Evolutionary conservation across 2,113 vertebrate genomes (phyloP).

Genomic region (Xenopus tropicalis): UCB_Xtro_10.0 CM004443.2:170799501-170800000

Average conservation of each 20-base stretch:
- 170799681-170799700: conserved; percentile 5
- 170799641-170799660: conserved; percentile 59
- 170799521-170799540: conserved; percentile 59
- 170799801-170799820: conserved; percentile 1
- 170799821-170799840: background rate
- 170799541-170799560: conserved; percentile 47
- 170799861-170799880: background rate
- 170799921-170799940: background rate
- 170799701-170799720: background rate
- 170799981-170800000: too few relatives aligned
- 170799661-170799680: conserved; percentile 38
- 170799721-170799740: conserved; percentile 12
- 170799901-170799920: background rate
- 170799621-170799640: conserved; percentile 63
- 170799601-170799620: conserved; percentile 65
- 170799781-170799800: background rate
- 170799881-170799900: background rate
- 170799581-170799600: conserved; percentile 56
- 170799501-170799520: conserved; percentile 53
- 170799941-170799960: background rate
- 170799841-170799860: background rate
- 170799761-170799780: background rate
- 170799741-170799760: conserved; percentile 2
- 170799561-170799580: conserved; percentile 50
- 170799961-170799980: background rate